A percentile compares a stretch with the other conserved stretches of the same genome.
Conservation (phyloP, 2,888 invertebrate genomes). For the Agrotis clavis region DNA sequence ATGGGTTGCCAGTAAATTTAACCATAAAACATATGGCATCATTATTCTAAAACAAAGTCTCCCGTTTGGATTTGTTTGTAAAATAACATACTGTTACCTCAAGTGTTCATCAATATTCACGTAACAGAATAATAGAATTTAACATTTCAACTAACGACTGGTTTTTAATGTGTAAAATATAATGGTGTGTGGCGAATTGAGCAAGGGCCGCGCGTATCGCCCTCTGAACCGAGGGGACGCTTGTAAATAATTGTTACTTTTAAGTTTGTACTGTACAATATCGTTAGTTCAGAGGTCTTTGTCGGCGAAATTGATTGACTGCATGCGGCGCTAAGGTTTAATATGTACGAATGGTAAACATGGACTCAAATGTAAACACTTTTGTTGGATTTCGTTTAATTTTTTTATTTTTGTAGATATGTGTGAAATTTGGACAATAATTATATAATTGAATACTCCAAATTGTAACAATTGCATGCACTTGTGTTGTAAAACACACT, state of each 20-base stretch:
- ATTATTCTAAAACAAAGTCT: slow-evolving; percentile 61
- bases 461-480: slow-evolving; percentile 68
- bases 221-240: slow-evolving; percentile 77
- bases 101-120: slow-evolving; percentile 84
- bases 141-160: slow-evolving; percentile 72
- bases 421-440: slow-evolving; percentile 89
- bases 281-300: slow-evolving; percentile 75
- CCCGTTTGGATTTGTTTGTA: slow-evolving; percentile 48
- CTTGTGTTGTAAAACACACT: slow-evolving; percentile 56
- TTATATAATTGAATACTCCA: slow-evolving; percentile 80
- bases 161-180: slow-evolving; percentile 68
- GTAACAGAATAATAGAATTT: slow-evolving; percentile 64
- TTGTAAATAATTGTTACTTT: slow-evolving; percentile 88
- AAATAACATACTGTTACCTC: slow-evolving; percentile 75
- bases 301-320: slow-evolving; percentile 67
- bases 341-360: slow-evolving; percentile 67
- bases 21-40: too few relatives aligned
- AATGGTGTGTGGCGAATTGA: slow-evolving; percentile 76
- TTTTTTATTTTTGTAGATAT: slow-evolving; percentile 83
- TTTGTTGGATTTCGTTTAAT: slow-evolving; percentile 60
- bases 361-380: slow-evolving; percentile 69
- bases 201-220: slow-evolving; percentile 73
- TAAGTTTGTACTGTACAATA: slow-evolving; percentile 88
- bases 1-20: too few relatives aligned
- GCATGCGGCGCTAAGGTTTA: slow-evolving; percentile 65